Base-by-base conservation (phyloP, 2,113 vertebrate genomes). In the Malurus alboscapulatus region DNA sequence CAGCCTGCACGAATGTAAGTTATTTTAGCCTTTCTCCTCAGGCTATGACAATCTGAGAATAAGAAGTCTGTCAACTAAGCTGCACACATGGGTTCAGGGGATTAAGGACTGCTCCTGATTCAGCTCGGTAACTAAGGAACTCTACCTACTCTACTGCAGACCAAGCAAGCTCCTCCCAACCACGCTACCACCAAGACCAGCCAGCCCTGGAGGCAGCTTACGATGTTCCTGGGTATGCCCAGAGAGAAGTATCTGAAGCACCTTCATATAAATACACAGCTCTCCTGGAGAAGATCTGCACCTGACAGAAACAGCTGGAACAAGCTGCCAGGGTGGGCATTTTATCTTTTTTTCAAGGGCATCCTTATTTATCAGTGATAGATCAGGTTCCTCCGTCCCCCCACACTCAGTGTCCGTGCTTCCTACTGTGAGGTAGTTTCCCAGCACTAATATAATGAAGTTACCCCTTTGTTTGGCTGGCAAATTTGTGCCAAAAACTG, bases 201-300 rank as follows among this genome's bases (percentile, higher is more conserved):
- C 53, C 40, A 10, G 7, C 6, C 54, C 1, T 0, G 6, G 30
- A 73, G 51, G 55, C 12, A 32, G 13, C 13, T 45, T 3, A n/a
- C 15, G 9, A 19, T 44, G 57, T 15, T 38, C 54, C 50, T 79
- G 27, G 19, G 6, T 40, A 9, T 18, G 48, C 34, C 61, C 30
- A 26, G 34, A 29, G 27, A 65, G 14, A 51, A 55, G 0, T 2
- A 40, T 2, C n/a, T 20, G 36, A 57, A 69, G 29, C 42, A 58
- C 8, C 8, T 38, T 10, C 17, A 3, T 1, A 50, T 1, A 75
- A 63, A 55, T 3, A 15, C 0, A n/a, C 3, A 69, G 42, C n/a
- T 68, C 42, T 79, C 44, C 78, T 45, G n/a, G 3, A n/a, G 12
- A 45, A 63, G 80, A 36, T 19, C 34, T 2, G 8, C 19, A 25